Conservation (phyloP, 2,888 invertebrate genomes). For the Perithous albicinctus region DNA sequence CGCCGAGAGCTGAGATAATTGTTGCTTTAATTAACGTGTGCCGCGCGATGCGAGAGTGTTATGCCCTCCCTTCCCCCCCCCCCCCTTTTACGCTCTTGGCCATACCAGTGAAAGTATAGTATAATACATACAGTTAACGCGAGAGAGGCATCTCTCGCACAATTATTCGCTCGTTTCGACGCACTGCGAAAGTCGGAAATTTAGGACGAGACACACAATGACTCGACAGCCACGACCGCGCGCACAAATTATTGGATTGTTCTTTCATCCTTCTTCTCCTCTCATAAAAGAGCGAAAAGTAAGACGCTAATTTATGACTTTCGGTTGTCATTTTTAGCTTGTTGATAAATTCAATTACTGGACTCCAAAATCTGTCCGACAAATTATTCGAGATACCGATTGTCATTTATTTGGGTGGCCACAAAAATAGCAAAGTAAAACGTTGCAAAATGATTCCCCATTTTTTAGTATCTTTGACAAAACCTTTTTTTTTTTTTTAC, state of each 20-base stretch:
- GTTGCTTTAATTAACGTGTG: slow-evolving; percentile 66
- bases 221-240: background rate
- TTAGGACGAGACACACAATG: slow-evolving; percentile 42
- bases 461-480: background rate
- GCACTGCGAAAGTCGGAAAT: slow-evolving; percentile 59
- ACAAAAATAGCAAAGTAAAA: too few species aligned
- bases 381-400: too few species aligned
- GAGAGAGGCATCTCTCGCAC: slow-evolving; percentile 26
- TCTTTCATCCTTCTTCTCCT: slow-evolving; percentile 12
- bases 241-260: slow-evolving; percentile 22
- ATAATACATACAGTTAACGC: slow-evolving; percentile 4
- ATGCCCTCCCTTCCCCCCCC: too few species aligned
- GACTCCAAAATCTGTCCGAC: too few species aligned
- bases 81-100: slow-evolving; percentile 29
- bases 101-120: slow-evolving; percentile 61
- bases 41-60: slow-evolving; percentile 47
- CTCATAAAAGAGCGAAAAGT: slow-evolving; percentile 16
- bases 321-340: background rate
- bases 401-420: too few species aligned
- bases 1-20: slow-evolving; percentile 64
- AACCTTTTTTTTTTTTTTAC: too few species aligned
- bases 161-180: slow-evolving; percentile 45
- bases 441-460: too few species aligned
- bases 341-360: too few species aligned
- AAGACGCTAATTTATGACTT: background rate